These are phyloP conservation scores for Chiloscyllium plagiosum DNA, from an alignment of 2,113 vertebrate genomes.

Conservation along the genomic window DNA sequence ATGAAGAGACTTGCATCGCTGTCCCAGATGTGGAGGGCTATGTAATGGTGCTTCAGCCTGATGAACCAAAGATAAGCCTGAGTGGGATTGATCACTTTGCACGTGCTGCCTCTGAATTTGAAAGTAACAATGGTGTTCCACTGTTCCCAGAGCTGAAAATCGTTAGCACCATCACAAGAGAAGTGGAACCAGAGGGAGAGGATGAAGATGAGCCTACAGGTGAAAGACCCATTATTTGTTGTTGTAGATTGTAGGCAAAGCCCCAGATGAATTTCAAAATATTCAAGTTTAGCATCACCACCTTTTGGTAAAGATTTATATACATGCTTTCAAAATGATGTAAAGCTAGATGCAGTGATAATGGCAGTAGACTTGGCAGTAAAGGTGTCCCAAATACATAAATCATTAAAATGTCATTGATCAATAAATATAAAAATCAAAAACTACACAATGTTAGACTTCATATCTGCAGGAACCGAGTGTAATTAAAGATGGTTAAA, in stretches of 20 bases:
- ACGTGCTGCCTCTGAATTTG: conserved; percentile 86
- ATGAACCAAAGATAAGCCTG: conserved; percentile 93
- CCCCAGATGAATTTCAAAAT: neutral
- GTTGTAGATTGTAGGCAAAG: neutral
- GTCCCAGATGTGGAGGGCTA: conserved; percentile 78
- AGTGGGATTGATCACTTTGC: conserved; percentile 94
- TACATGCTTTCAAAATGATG: too few relatives aligned
- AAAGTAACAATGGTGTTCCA: conserved; percentile 76
- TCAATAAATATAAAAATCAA: too few relatives aligned
- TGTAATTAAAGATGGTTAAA: too few relatives aligned
- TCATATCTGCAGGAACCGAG: too few relatives aligned
- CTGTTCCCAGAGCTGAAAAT: conserved; percentile 92
- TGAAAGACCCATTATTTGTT: conserved; percentile 40
- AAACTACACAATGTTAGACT: too few relatives aligned
- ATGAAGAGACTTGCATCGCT: conserved; percentile 71
- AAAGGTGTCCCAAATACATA: too few relatives aligned
- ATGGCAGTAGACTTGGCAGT: too few relatives aligned
- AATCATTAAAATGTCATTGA: too few relatives aligned
- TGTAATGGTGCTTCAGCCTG: conserved; percentile 88
- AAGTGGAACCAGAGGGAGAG: conserved; percentile 77
- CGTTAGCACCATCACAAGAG: conserved; percentile 90
- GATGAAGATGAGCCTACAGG: conserved; percentile 87
- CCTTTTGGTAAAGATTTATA: too few relatives aligned
- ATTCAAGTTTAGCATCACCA: neutral
- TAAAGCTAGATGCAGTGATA: too few relatives aligned